These are phyloP conservation scores for Cuculus canorus DNA, from an alignment of 2,797 vertebrate species.

Conservation along the genomic window DNA sequence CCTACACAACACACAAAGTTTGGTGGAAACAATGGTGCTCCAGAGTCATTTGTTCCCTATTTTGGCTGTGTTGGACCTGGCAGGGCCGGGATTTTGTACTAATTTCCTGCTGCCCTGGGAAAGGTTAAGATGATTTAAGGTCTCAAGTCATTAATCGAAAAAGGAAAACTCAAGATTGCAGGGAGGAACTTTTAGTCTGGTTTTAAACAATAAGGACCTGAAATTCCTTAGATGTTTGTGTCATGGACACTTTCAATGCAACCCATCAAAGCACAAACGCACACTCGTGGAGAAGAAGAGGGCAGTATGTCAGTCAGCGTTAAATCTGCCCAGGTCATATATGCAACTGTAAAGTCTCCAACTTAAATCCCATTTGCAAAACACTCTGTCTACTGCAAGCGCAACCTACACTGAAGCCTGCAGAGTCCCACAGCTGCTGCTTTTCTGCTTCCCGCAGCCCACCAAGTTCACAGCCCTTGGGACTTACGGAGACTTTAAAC, in stretches of 20 bases:
- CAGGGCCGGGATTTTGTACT: not conserved
- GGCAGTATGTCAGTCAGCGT: not conserved
- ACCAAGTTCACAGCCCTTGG: not conserved
- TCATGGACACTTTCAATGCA: not conserved
- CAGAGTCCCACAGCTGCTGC: not conserved
- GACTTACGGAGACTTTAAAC: not conserved
- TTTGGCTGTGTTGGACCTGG: not conserved
- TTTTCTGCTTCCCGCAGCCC: not conserved
- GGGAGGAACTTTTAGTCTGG: not conserved
- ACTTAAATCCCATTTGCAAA: not conserved
- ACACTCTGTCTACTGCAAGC: not conserved
- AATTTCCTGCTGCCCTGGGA: not conserved
- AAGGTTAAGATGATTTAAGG: not conserved
- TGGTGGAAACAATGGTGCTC: not conserved
- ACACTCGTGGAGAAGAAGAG: fast-evolving
- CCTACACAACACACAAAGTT: not conserved
- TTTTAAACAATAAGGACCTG: not conserved
- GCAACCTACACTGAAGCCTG: not conserved
- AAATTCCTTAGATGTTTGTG: not conserved
- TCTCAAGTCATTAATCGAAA: not conserved
- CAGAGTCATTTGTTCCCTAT: fast-evolving
- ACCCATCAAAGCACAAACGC: not conserved
- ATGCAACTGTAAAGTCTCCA: fast-evolving
- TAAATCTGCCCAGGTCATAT: not conserved
- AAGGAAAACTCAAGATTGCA: not conserved